Percentiles rank a stretch among this genome's conserved stretches.
phyloP scores from a whole-genome alignment of 2,797 vertebrate species.

The Pangasius mekongensis region DNA sequence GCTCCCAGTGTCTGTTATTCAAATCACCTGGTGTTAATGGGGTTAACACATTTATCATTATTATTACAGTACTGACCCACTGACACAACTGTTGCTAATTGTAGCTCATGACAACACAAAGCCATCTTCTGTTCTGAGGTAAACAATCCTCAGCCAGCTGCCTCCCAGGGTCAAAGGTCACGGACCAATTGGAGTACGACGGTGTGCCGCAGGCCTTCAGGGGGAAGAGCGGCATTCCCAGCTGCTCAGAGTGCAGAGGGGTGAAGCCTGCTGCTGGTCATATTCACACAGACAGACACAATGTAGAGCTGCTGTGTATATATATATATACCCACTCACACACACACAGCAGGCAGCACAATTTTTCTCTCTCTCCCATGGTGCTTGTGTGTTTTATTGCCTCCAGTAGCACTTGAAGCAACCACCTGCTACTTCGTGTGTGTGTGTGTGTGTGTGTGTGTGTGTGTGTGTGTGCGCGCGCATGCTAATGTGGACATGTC shows the following conservation, averaged over 20 bases:
- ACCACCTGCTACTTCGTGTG: slow-evolving; percentile 4
- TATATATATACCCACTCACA: slow-evolving; percentile 25
- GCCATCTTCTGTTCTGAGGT: slow-evolving; percentile 20
- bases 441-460: not conserved
- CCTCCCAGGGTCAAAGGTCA: slow-evolving; percentile 37
- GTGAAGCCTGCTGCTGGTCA: slow-evolving; percentile 22
- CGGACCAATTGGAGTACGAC: slow-evolving; percentile 11
- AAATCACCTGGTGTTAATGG: slow-evolving; percentile 11
- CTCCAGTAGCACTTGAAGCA: not conserved
- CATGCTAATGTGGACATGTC: not conserved
- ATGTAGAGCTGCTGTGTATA: not conserved
- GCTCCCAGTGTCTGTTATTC: not conserved
- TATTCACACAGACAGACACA: not conserved
- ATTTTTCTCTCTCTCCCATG: not conserved
- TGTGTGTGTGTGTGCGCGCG: not conserved
- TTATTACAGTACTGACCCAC: not conserved
- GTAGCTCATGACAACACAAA: slow-evolving; percentile 8
- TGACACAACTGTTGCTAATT: slow-evolving; percentile 13
- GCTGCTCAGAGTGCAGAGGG: slow-evolving; percentile 36
- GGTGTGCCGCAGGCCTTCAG: slow-evolving; percentile 18
- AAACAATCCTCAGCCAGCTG: slow-evolving; percentile 49
- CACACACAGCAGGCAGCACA: slow-evolving; percentile 14
- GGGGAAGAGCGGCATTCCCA: slow-evolving; percentile 36
- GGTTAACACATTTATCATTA: slow-evolving; percentile 8
- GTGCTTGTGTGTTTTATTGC: slow-evolving; percentile 2